These are phyloP conservation scores for Peromyscus nudipes DNA, from an alignment of 2,797 vertebrate species.

Conservation along the genomic window DNA sequence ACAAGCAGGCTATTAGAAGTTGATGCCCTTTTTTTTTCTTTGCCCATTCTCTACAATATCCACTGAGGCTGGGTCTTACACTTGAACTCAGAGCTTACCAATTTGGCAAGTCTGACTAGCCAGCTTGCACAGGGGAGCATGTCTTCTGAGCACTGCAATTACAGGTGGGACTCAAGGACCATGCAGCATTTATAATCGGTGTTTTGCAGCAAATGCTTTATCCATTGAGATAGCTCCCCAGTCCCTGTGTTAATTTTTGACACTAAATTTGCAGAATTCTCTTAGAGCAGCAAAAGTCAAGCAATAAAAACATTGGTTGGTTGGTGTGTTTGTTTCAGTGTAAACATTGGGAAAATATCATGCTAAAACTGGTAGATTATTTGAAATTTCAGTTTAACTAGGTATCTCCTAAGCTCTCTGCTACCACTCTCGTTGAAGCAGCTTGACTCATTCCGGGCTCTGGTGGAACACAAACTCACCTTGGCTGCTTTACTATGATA, in stretches of 20 bases:
- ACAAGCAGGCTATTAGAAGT: not conserved
- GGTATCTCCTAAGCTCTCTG: not conserved
- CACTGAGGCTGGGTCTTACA: not conserved
- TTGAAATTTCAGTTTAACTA: constrained; percentile 32
- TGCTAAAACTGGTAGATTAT: not conserved
- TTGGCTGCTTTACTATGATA: not conserved
- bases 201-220: not conserved
- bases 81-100: not conserved
- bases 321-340: not conserved
- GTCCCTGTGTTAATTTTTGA: not conserved
- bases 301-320: not conserved
- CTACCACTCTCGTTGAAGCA: not conserved
- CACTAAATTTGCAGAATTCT: not conserved
- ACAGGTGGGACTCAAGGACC: not conserved
- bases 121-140: not conserved
- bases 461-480: not conserved
- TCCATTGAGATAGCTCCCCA: not conserved
- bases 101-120: not conserved
- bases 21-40: not conserved
- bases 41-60: not conserved
- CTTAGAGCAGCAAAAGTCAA: not conserved
- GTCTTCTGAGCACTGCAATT: not conserved
- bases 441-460: not conserved
- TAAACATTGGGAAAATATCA: not conserved
- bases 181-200: not conserved